phyloP scores from a whole-genome alignment of 1,140 invertebrate species.

The Amyelois transitella region DNA sequence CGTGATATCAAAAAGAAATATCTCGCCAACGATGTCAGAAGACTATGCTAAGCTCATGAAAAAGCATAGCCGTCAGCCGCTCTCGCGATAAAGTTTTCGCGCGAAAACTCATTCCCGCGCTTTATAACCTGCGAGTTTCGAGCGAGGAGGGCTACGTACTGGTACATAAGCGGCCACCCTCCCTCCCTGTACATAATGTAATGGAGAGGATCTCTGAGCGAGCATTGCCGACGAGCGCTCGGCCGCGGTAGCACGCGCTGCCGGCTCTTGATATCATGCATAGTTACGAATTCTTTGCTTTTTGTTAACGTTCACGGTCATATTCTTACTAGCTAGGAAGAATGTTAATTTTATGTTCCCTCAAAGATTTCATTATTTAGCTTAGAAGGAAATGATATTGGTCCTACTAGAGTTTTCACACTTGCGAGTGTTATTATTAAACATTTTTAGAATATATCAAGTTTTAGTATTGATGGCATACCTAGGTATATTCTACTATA shows the following conservation, averaged over 20 bases:
- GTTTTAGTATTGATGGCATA: no score
- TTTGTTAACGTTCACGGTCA: background rate
- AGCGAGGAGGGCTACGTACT: slow-evolving; percentile 18
- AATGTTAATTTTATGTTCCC: background rate
- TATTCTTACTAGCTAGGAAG: background rate
- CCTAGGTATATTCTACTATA: no score
- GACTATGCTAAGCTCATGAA: slow-evolving; percentile 31
- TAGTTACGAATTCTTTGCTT: background rate
- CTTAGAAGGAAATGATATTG: no score
- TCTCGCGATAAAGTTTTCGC: slow-evolving; percentile 56
- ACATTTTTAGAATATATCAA: no score
- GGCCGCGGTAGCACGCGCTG: slow-evolving; percentile 23
- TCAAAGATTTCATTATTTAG: no score
- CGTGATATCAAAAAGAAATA: background rate
- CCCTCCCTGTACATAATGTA: slow-evolving; percentile 46
- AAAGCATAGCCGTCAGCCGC: slow-evolving; percentile 27
- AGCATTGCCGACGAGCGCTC: slow-evolving; percentile 24
- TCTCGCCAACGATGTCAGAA: background rate
- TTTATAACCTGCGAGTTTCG: slow-evolving; percentile 49
- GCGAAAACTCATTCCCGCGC: slow-evolving; percentile 65
- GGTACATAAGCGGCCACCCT: slow-evolving; percentile 33
- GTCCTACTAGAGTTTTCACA: no score
- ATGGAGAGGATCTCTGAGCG: slow-evolving; percentile 18
- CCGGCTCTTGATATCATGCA: background rate
- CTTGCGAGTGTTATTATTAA: no score